Percentiles rank a stretch among this genome's conserved stretches.
phyloP scores from a whole-genome alignment of 2,113 vertebrate species.

The Xiphias gladius region DNA sequence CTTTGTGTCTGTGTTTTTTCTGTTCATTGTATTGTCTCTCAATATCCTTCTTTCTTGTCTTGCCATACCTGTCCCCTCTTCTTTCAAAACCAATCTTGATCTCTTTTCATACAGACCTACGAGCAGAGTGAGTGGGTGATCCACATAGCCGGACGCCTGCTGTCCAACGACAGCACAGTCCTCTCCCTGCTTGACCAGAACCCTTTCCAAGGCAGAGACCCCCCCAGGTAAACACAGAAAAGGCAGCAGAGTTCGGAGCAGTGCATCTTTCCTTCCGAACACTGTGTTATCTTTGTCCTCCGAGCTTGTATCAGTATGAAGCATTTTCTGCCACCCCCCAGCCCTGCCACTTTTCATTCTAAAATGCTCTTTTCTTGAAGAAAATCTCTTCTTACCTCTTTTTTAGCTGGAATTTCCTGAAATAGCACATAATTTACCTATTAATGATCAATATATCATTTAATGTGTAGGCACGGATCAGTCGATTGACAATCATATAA shows the following conservation, averaged over 20 bases:
- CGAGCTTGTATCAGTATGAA: neutral
- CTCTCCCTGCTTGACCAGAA: conserved; percentile 90
- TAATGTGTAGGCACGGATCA: neutral
- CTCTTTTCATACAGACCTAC: conserved; percentile 88
- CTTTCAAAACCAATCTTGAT: neutral
- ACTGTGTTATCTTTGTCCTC: neutral
- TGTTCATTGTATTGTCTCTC: neutral
- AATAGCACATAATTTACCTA: neutral
- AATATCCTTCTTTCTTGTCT: neutral
- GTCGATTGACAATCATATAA: neutral
- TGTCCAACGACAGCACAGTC: conserved; percentile 87
- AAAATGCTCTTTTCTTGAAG: neutral
- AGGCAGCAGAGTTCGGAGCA: neutral
- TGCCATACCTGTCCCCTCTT: neutral
- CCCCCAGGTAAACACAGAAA: conserved; percentile 85
- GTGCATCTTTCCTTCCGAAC: neutral
- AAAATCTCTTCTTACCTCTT: neutral
- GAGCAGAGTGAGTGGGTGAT: conserved; percentile 97
- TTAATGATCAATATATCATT: neutral
- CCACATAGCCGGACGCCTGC: conserved; percentile 92
- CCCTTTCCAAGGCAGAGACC: conserved; percentile 86
- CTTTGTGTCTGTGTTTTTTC: too few relatives aligned
- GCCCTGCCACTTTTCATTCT: neutral
- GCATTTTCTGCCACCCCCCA: neutral
- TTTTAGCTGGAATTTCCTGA: neutral